phyloP scores from a whole-genome alignment of 2,113 vertebrate genomes.

The Ictidomys tridecemlineatus region DNA sequence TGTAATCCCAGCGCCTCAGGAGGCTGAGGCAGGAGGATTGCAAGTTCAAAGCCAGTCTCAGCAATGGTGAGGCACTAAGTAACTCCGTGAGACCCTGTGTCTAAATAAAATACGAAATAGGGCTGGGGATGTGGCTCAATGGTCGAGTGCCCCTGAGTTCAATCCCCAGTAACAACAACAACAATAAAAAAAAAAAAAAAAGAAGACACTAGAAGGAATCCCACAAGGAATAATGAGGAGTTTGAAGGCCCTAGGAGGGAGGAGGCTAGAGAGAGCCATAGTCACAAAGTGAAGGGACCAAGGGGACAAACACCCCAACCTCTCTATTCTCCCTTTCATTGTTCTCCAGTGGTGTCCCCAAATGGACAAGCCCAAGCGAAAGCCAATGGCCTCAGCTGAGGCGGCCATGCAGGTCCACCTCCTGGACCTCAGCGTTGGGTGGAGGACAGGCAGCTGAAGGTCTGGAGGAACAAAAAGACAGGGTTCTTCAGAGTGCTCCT shows the following conservation, averaged over 20 bases:
- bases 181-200: too few species aligned
- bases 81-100: too few species aligned
- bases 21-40: too few species aligned
- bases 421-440: background rate
- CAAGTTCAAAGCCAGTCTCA: too few species aligned
- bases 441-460: background rate
- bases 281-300: background rate
- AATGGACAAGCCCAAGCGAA: background rate
- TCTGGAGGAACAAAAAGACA: background rate
- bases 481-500: background rate
- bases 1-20: too few species aligned
- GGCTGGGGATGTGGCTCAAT: too few species aligned
- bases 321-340: background rate
- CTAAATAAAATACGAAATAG: too few species aligned
- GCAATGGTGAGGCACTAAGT: too few species aligned
- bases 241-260: background rate
- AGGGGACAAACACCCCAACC: background rate
- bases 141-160: too few species aligned
- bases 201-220: background rate
- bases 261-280: background rate
- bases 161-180: too few species aligned
- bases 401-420: background rate
- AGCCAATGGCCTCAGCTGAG: background rate
- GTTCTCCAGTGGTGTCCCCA: background rate
- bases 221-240: background rate